Evolutionary conservation across 2,797 vertebrate genomes (phyloP).

Genomic region (Coracias cyanogaster): DNA sequence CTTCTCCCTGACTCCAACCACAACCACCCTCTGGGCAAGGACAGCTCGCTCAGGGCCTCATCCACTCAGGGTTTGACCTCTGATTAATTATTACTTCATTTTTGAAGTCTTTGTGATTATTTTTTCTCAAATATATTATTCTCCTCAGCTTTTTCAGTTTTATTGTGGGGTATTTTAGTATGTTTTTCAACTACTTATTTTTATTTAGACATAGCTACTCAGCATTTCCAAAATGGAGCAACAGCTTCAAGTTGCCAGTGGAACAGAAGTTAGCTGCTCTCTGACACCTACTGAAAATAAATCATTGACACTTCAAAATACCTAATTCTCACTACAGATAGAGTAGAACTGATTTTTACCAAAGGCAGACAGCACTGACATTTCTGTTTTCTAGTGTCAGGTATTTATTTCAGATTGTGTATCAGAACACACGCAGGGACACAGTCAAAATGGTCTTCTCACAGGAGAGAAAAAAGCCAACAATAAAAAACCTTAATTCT

Average conservation of each 20-base stretch:
- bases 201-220: not conserved
- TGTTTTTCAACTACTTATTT: not conserved
- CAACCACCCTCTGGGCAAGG: not conserved
- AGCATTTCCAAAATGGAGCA: not conserved
- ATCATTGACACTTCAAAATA: not conserved
- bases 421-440: not conserved
- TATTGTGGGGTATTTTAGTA: not conserved
- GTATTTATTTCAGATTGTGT: not conserved
- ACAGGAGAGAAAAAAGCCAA: not conserved
- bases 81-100: not conserved
- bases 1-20: not conserved
- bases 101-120: not conserved
- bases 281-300: not conserved
- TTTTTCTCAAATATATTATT: not conserved
- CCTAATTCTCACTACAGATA: not conserved
- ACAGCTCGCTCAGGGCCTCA: rapidly evolving
- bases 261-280: not conserved
- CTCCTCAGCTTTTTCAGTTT: not conserved
- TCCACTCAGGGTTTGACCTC: not conserved
- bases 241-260: not conserved
- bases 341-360: not conserved
- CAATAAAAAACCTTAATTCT: not conserved
- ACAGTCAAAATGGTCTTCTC: not conserved
- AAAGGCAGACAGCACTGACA: not conserved
- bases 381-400: not conserved